These are phyloP conservation scores for Phrixothrix hirtus DNA, from an alignment of 2,888 invertebrate species.

Conservation along the genomic window DNA sequence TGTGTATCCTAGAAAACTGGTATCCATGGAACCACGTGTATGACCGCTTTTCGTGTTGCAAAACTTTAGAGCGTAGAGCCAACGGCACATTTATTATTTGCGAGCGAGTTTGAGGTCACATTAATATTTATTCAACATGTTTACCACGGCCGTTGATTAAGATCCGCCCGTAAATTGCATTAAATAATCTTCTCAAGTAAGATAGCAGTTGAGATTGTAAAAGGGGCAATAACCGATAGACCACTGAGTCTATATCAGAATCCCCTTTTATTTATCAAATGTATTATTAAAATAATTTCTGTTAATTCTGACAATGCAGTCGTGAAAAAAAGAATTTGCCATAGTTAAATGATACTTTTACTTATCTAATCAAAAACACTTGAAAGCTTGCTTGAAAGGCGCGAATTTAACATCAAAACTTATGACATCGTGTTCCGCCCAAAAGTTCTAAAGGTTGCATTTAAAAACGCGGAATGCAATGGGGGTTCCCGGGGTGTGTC, in stretches of 20 bases:
- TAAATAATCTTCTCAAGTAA: constrained; percentile 27
- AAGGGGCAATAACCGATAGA: constrained; percentile 34
- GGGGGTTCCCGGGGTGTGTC: constrained; percentile 40
- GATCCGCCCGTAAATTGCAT: constrained; percentile 31
- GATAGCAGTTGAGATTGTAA: constrained; percentile 30
- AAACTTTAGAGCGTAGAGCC: constrained; percentile 33
- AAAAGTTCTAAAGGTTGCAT: constrained; percentile 18
- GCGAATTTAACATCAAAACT: constrained; percentile 16
- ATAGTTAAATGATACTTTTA: too few species aligned
- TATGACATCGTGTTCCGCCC: constrained; percentile 15
- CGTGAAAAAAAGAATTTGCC: too few species aligned
- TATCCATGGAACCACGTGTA: constrained; percentile 35
- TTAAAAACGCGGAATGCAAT: constrained; percentile 43
- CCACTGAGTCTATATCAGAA: too few species aligned
- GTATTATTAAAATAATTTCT: too few species aligned
- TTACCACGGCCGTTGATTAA: constrained; percentile 10
- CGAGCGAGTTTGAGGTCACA: constrained; percentile 37
- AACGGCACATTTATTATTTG: constrained; percentile 34
- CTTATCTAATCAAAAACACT: neutral
- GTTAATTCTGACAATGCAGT: too few species aligned
- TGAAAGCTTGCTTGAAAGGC: neutral
- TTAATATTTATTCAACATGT: constrained; percentile 20
- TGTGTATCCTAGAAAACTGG: neutral
- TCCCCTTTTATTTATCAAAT: too few species aligned
- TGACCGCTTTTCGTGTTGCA: constrained; percentile 42